Evolutionary conservation across 2,113 vertebrate genomes (phyloP).

Genomic region (Albula goreensis): DNA sequence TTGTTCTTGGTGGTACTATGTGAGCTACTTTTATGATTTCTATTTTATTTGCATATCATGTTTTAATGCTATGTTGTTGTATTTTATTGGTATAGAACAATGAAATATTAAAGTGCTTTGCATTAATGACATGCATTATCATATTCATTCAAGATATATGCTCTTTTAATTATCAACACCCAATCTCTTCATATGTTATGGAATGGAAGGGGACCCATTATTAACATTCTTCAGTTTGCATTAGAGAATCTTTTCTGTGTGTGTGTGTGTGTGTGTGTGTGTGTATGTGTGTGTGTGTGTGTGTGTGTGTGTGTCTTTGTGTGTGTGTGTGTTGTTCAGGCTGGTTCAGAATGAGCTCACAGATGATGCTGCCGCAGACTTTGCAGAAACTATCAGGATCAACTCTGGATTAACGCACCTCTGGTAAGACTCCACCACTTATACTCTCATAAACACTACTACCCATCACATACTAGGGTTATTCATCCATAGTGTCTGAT

Average conservation of each 20-base stretch:
- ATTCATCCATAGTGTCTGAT: not conserved
- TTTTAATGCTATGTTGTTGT: too few species aligned
- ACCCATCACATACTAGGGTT: not conserved
- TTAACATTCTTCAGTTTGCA: not conserved
- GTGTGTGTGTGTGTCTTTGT: too few species aligned
- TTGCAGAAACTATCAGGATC: conserved; percentile 53
- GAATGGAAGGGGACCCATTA: not conserved
- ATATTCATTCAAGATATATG: not conserved
- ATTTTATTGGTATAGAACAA: too few species aligned
- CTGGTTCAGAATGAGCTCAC: conserved; percentile 67
- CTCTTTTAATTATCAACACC: not conserved
- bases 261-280: not conserved
- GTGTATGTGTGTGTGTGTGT: too few species aligned
- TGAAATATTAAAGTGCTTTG: too few species aligned
- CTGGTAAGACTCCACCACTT: conserved; percentile 51
- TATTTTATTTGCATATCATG: too few species aligned
- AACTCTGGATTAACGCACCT: conserved; percentile 62
- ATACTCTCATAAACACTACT: not conserved
- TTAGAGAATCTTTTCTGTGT: not conserved
- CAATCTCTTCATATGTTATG: not conserved
- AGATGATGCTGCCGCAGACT: conserved; percentile 58
- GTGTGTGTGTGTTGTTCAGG: conserved; percentile 49
- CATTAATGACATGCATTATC: too few species aligned
- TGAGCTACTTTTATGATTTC: too few species aligned
- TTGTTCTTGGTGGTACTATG: too few species aligned